Base-by-base conservation (phyloP, 2,797 vertebrate genomes). In the Chaenodraco wilsoni region DNA sequence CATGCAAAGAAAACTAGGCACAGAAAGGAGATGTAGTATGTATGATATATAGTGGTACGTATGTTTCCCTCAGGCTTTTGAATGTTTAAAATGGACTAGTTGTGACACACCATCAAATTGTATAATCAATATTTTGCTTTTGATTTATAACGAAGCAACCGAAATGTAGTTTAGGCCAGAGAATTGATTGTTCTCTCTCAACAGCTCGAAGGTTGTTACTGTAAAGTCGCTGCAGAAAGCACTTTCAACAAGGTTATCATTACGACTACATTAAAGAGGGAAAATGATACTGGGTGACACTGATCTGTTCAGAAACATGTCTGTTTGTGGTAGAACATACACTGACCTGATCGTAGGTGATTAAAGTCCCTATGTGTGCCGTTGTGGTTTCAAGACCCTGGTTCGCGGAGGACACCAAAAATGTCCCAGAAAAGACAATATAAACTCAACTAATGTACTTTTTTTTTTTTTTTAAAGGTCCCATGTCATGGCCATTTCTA, bases 101-200 rank as follows among this genome's bases (percentile, higher is more conserved):
- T 52, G 12, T 43, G 45, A 69, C 15, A 67, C 14, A 19, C 45
- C 52, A 57, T 51, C 57, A 73, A 50, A 45, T 16, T 15, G 41
- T 51, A 37, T 4, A 60, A 75, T 82, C 68, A 15, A 75, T 74
- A 60, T 40, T 66, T 69, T 72, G 3, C 46, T 31, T n/a, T 66
- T 64, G 15, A 65, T 72, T 73, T 41, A 60, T 52, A 51, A 44
- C 3, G 14, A 74, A 52, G 49, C 14, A 66, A 72, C 33, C 19
- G n/a, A 55, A 59, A 37, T 41, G 3, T 3, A 10, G 37, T 69
- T 56, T 61, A 51, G 40, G 50, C 15, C 2, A 14, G 33, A 66
- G 12, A 60, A 66, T 33, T 45, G 23, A 57, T 63, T 56, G 23
- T 50, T 59, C 17, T 67, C 33, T 52, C 16, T 51, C 8, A 41